Evolutionary conservation across 2,888 invertebrate genomes (phyloP).

Genomic region (Tuta absoluta): DNA sequence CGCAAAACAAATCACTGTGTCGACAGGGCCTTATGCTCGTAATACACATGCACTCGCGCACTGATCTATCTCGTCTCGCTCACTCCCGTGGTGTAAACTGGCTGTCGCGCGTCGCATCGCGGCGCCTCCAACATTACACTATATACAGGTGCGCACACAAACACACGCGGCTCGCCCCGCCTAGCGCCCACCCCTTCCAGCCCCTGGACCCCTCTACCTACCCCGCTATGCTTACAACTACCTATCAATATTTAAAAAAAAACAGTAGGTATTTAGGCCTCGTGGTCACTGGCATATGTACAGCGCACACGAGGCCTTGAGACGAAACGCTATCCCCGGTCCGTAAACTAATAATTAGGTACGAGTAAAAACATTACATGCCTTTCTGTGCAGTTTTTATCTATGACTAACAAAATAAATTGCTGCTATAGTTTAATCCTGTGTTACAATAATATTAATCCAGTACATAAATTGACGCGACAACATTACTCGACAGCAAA

Average conservation of each 20-base stretch:
- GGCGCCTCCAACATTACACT: conserved; percentile 21
- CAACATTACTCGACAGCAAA: too few species aligned
- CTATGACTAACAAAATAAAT: too few species aligned
- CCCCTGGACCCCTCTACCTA: neutral
- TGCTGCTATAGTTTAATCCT: too few species aligned
- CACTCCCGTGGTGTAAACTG: neutral
- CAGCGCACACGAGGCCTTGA: too few species aligned
- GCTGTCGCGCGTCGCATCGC: too few species aligned
- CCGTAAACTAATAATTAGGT: neutral
- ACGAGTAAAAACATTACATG: neutral
- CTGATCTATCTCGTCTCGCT: too few species aligned
- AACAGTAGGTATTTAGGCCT: neutral
- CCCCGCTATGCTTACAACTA: neutral
- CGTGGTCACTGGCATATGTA: too few species aligned
- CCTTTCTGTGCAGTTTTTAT: neutral
- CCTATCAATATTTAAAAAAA: neutral
- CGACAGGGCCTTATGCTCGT: too few species aligned
- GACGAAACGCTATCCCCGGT: neutral
- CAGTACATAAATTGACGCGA: too few species aligned
- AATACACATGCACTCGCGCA: too few species aligned
- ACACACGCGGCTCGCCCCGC: conserved; percentile 1
- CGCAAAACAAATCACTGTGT: too few species aligned
- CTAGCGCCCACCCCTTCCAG: neutral
- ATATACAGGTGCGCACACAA: conserved; percentile 29
- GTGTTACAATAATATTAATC: too few species aligned